Evolutionary conservation across 1,140 invertebrate species (phyloP).

Genomic region (Aporrectodea caliginosa): DNA sequence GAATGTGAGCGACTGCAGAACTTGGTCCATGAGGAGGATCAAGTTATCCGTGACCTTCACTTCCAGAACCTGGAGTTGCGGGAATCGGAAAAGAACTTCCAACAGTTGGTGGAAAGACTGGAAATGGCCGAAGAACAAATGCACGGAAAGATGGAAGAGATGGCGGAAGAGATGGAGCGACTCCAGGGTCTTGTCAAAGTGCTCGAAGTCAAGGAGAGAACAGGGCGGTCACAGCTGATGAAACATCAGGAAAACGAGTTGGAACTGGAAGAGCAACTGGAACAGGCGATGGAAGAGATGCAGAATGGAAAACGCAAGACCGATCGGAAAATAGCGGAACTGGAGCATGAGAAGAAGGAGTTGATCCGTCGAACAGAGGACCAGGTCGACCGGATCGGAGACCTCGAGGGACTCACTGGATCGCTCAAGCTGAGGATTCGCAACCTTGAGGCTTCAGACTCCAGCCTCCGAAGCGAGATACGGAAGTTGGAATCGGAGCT

Average conservation of each 20-base stretch:
- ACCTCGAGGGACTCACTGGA: neutral
- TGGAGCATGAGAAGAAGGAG: neutral
- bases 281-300: neutral
- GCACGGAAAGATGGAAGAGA: constrained; percentile 1
- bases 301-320: neutral
- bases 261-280: neutral
- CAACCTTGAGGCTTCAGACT: neutral
- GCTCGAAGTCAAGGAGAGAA: neutral
- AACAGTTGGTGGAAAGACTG: neutral
- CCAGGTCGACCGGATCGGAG: neutral
- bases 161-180: neutral
- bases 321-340: neutral
- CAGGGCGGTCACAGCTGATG: neutral
- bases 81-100: neutral
- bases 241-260: neutral
- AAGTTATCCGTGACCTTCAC: neutral
- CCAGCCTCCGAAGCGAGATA: neutral
- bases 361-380: neutral
- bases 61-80: neutral
- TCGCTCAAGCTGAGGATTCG: neutral
- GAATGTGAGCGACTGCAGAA: neutral
- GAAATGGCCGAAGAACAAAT: neutral
- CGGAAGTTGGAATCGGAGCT: neutral
- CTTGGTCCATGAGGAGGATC: neutral
- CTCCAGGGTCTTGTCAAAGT: neutral